A percentile compares a stretch with the other conserved stretches of the same genome.
phyloP scores from a whole-genome alignment of 2,113 vertebrate genomes.

The Poecilia latipinna region DNA sequence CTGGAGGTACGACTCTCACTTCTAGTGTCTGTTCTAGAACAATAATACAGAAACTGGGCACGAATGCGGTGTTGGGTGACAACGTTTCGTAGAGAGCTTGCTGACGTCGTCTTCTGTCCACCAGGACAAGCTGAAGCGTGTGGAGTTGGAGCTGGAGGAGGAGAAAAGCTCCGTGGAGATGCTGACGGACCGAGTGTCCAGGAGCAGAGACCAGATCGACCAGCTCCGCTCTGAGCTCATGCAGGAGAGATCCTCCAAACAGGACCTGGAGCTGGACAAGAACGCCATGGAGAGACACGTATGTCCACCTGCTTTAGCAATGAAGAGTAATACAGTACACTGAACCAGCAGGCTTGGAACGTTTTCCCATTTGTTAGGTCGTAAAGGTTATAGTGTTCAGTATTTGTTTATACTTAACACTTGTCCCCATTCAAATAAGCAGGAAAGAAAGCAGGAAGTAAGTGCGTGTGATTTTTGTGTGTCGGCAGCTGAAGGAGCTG shows the following conservation, averaged over 20 bases:
- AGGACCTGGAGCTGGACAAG: conserved; percentile 96
- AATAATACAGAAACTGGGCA: neutral
- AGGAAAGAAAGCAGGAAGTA: neutral
- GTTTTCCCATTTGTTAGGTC: too few relatives aligned
- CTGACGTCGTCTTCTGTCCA: neutral
- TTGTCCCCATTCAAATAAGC: too few relatives aligned
- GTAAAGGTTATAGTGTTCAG: too few relatives aligned
- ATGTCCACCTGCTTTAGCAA: neutral
- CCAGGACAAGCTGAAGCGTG: conserved; percentile 87
- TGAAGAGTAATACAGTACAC: neutral
- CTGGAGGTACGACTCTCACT: conserved; percentile 83
- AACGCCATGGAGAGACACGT: conserved; percentile 93
- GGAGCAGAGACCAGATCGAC: conserved; percentile 93
- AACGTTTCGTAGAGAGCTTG: too few relatives aligned
- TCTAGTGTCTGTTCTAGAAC: neutral
- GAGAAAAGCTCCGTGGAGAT: conserved; percentile 88
- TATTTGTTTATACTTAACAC: too few relatives aligned
- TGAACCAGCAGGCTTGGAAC: too few relatives aligned
- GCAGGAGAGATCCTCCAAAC: conserved; percentile 90
- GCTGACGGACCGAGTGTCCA: conserved; percentile 85
- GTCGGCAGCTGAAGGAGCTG: conserved; percentile 89
- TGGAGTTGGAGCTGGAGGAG: conserved; percentile 91
- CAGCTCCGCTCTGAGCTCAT: conserved; percentile 91
- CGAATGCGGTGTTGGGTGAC: neutral
- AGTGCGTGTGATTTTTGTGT: neutral